A percentile compares a stretch with the other conserved stretches of the same genome.
These are phyloP conservation scores for Hydrolagus colliei DNA, from an alignment of 2,797 vertebrate species.

Conservation along the genomic window DNA sequence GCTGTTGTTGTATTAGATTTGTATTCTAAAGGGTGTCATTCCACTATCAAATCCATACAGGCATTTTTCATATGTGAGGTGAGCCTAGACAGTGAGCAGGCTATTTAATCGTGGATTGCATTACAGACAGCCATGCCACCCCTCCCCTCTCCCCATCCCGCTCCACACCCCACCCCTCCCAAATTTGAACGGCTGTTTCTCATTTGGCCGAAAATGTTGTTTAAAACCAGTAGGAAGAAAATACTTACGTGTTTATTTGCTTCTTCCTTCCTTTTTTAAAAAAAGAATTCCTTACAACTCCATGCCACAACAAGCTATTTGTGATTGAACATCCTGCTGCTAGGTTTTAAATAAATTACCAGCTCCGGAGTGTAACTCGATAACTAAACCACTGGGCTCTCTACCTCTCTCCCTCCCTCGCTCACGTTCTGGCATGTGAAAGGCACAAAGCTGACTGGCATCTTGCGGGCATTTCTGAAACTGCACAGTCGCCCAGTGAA, in stretches of 20 bases:
- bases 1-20: too few species aligned
- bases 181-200: neutral
- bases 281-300: too few species aligned
- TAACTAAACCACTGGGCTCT: neutral
- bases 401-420: neutral
- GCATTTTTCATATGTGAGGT: too few species aligned
- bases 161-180: too few species aligned
- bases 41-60: too few species aligned
- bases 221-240: slow-evolving; percentile 12
- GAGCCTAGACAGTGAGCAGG: too few species aligned
- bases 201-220: neutral
- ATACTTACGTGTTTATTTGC: neutral
- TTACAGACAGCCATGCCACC: too few species aligned
- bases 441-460: neutral
- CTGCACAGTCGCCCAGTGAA: too few species aligned
- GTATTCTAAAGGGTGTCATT: too few species aligned
- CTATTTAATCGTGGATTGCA: too few species aligned
- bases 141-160: neutral
- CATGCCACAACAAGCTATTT: neutral
- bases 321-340: slow-evolving; percentile 23
- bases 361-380: neutral
- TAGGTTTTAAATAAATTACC: slow-evolving; percentile 15
- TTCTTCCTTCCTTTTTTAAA: neutral
- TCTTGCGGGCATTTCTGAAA: neutral
- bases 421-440: neutral